Evolutionary conservation across 2,113 vertebrate genomes (phyloP), one percentile per base, ranked within the genome.

Genomic region (Melierax canorus): DNA sequence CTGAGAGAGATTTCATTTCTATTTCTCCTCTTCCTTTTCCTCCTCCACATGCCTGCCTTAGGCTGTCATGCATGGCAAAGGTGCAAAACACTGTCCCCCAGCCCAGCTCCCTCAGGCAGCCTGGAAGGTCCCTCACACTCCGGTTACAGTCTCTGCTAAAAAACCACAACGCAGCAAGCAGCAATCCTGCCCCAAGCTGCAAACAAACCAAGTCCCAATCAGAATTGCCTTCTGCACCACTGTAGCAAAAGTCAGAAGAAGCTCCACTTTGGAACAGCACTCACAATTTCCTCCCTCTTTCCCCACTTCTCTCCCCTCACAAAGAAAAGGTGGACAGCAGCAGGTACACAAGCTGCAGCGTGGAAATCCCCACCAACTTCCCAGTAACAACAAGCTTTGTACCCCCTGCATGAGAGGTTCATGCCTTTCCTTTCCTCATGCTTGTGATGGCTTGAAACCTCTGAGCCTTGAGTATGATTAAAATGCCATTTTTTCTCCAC

Each of bases 1-100:
- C 97, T 98, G 96, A 98, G 97, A 97, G 93, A 97, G 88, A 93
- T 94, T 97, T 86, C 26, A 56, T 36, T 92, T 86, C 74, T 90
- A 12, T 87, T 93, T 84, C 95, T 94, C 39, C 76, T 87, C 41
- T 60, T 90, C 64, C 41, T 82, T 62, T 63, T 90, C 46, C 77
- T 90, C 69, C 85, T 72, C 80, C 81, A 36, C 12, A 1, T 27
- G 34, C 59, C 36, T 32, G 36, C 45, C 73, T 55, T 29, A 67
- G 62, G 75, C 85, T 80, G 32, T 59, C 80, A 59, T 10, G 10
- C 34, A 15, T n/a, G 38, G 43, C 50, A 86, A 88, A 83, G 62
- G 32, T 64, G 27, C 66, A 95, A 91, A 90, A 59, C 17, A 0
- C 46, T 67, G 19, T 81, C 45, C 46, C 36, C 29, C 27, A 66